phyloP scores from a whole-genome alignment of 2,797 vertebrate genomes.

The Enteromius mattozi region DNA sequence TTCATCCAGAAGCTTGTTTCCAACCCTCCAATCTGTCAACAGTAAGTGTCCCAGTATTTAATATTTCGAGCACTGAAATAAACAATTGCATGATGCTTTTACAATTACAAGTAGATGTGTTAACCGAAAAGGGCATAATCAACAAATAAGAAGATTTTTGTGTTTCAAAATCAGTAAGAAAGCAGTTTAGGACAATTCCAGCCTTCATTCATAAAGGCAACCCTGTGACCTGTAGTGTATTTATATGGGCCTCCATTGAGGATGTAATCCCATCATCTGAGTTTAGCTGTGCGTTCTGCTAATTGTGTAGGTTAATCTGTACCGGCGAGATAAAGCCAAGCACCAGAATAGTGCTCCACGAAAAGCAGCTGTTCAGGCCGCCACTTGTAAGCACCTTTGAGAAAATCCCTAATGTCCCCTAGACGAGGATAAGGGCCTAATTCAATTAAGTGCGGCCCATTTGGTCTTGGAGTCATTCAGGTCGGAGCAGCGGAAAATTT shows the following conservation, averaged over 20 bases:
- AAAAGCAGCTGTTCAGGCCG: slow-evolving; percentile 53
- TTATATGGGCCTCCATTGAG: slow-evolving; percentile 18
- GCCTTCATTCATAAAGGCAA: slow-evolving; percentile 35
- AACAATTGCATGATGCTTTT: neutral
- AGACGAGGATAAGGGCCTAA: slow-evolving; percentile 68
- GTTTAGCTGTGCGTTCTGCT: slow-evolving; percentile 68
- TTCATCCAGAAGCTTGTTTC: slow-evolving; percentile 84
- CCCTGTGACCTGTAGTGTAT: slow-evolving; percentile 12
- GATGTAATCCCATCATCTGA: slow-evolving; percentile 67
- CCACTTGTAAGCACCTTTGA: slow-evolving; percentile 71
- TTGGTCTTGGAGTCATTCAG: slow-evolving; percentile 31
- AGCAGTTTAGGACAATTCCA: slow-evolving; percentile 6
- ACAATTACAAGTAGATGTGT: neutral
- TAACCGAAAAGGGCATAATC: neutral
- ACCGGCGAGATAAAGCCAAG: slow-evolving; percentile 54
- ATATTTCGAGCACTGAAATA: neutral
- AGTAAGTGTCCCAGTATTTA: slow-evolving; percentile 73
- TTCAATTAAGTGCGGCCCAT: slow-evolving; percentile 61
- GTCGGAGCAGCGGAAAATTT: slow-evolving; percentile 49
- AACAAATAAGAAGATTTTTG: neutral
- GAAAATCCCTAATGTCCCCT: slow-evolving; percentile 73
- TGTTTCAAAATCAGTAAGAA: neutral
- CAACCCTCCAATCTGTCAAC: slow-evolving; percentile 83
- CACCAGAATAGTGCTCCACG: slow-evolving; percentile 67
- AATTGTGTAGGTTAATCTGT: slow-evolving; percentile 68